Percentiles rank a stretch among this genome's conserved stretches.
Conservation (phyloP, 2,888 invertebrate genomes). For the Brachyptera putata region DNA sequence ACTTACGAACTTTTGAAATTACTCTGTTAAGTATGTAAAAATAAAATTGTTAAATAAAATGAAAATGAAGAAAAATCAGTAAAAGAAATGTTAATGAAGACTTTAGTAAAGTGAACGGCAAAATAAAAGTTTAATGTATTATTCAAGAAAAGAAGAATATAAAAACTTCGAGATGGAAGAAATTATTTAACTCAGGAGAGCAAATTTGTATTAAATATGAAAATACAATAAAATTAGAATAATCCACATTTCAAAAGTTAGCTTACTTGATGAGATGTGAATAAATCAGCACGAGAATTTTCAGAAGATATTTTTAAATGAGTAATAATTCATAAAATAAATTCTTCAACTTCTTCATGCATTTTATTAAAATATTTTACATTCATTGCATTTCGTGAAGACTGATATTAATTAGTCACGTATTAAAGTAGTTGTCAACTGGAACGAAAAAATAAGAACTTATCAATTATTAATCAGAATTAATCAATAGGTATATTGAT, state of each 20-base stretch:
- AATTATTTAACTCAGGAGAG: background rate
- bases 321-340: background rate
- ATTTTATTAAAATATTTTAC: background rate
- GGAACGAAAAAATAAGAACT: too few relatives aligned
- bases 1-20: slow-evolving; percentile 4
- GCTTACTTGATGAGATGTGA: background rate
- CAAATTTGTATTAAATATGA: background rate
- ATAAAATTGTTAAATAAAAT: slow-evolving; percentile 2
- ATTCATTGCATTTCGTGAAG: too few relatives aligned
- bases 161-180: background rate
- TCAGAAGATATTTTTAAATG: too few relatives aligned
- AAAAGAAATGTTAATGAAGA: slow-evolving; percentile 2
- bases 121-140: background rate
- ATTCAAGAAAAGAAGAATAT: background rate
- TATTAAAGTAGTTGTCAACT: too few relatives aligned
- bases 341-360: background rate
- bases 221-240: background rate
- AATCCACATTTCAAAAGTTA: background rate
- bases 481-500: too few relatives aligned
- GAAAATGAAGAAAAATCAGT: background rate
- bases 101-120: background rate
- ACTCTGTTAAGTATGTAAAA: slow-evolving; percentile 3
- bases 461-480: too few relatives aligned
- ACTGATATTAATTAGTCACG: too few relatives aligned
- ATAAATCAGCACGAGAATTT: background rate